A percentile compares a stretch with the other conserved stretches of the same genome.
Evolutionary conservation across 1,140 invertebrate species (phyloP).

Genomic region (Drosophila tropicalis): DNA sequence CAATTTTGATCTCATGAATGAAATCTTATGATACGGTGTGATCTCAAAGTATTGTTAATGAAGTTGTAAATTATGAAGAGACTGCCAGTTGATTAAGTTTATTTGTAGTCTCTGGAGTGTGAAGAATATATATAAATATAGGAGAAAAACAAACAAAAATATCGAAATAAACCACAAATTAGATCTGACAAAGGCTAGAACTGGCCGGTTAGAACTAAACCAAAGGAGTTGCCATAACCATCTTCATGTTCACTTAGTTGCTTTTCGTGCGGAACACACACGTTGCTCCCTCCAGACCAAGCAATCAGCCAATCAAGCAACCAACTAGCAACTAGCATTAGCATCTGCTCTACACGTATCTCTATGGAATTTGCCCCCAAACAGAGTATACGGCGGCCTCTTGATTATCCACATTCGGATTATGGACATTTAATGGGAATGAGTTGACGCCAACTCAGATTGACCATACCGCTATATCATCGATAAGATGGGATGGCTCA

Average conservation of each 20-base stretch:
- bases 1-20: conserved; percentile 52
- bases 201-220: conserved; percentile 3
- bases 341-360: conserved; percentile 14
- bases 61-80: conserved; percentile 62
- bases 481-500: conserved; percentile 47
- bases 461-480: conserved; percentile 57
- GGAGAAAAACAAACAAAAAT: no score
- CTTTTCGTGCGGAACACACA: conserved; percentile 65
- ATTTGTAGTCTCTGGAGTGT: background rate
- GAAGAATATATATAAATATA: background rate
- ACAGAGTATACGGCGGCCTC: conserved; percentile 37
- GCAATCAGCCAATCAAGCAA: conserved; percentile 8
- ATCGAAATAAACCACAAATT: background rate
- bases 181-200: conserved; percentile 8
- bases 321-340: conserved; percentile 2
- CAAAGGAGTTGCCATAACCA: conserved; percentile 11
- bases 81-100: conserved; percentile 3
- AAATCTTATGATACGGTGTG: conserved; percentile 43
- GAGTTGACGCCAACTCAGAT: conserved; percentile 58
- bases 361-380: conserved; percentile 37
- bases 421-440: conserved; percentile 56
- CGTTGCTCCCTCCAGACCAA: conserved; percentile 46
- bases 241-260: conserved; percentile 59
- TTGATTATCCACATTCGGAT: conserved; percentile 44
- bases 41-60: conserved; percentile 50